Evolutionary conservation across 2,113 vertebrate genomes (phyloP), one percentile per base, ranked within the genome.

Genomic region (Channa maculata): DNA sequence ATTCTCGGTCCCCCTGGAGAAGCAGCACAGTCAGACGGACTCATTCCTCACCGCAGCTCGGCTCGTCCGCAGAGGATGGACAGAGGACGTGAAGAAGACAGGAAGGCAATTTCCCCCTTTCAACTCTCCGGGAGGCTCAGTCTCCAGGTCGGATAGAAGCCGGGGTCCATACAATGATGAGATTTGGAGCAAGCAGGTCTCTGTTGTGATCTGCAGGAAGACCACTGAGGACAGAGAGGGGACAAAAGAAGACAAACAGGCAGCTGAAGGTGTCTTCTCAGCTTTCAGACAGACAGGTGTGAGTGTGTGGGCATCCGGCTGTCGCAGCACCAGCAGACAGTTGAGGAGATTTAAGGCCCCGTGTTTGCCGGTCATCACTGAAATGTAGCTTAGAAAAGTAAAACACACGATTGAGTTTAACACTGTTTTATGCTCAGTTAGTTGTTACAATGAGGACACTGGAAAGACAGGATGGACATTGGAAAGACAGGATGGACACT

Each of bases 41-140:
- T 78, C 87, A 2, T 53, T 87, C 77, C 86, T 92, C 57, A 67
- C 67, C 0, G 90, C 90, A 1, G 90, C 89, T 2, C 76, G 90
- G n/a, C 68, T 89, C 0, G 0, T 58, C 10, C 89, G 90, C 5
- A n/a, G 72, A 65, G 84, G 86, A 58, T 82, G 74, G 74, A 36
- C n/a, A 5, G 44, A 77, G 0, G 73, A 77, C 5, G 69, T 5
- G 11, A 67, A 24, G 39, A 55, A 37, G 2, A 49, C 39, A 8
- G 37, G 43, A 6, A 9, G 55, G 11, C 63, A 55, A 1, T 0
- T 4, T 33, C 43, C 41, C 33, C 5, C 6, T 14, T 3, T 3
- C 0, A 0, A 46, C 10, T 1, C 1, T 14, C 51, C 55, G 8
- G 0, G 24, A 24, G 24, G 24, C 0, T 0, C 43, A 34, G 8